These are phyloP conservation scores for Arctocebus calabarensis DNA, from an alignment of 2,797 vertebrate species.

Conservation along the genomic window DNA sequence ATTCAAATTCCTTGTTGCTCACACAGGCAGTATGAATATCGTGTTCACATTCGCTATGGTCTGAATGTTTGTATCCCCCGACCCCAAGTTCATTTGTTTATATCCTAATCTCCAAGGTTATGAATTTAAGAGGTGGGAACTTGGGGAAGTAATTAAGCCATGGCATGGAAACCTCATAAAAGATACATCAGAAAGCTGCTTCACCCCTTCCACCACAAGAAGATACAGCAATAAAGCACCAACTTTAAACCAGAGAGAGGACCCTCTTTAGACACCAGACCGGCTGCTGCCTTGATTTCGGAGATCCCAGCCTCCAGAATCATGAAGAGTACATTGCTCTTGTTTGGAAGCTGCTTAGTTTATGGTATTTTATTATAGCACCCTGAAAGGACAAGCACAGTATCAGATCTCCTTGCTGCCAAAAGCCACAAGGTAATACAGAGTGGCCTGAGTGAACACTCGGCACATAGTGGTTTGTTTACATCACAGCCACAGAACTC, in stretches of 20 bases:
- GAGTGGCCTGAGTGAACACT: not conserved
- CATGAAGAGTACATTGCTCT: not conserved
- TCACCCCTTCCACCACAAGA: not conserved
- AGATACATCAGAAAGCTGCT: not conserved
- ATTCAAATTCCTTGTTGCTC: not conserved
- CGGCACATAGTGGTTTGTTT: not conserved
- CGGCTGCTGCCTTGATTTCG: not conserved
- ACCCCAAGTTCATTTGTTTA: not conserved
- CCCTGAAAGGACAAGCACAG: not conserved
- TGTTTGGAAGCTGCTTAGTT: not conserved
- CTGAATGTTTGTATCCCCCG: not conserved
- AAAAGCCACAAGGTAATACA: accelerated
- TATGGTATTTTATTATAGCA: not conserved
- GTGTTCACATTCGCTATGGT: not conserved
- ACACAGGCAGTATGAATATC: not conserved
- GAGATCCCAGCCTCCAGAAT: not conserved
- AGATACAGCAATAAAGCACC: not conserved
- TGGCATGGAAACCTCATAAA: not conserved
- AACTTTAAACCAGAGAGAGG: not conserved
- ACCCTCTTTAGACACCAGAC: not conserved
- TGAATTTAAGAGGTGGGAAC: not conserved
- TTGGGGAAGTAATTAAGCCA: not conserved
- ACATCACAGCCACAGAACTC: not conserved
- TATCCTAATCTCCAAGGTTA: not conserved
- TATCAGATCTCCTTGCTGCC: not conserved